Evolutionary conservation across 2,797 vertebrate species (phyloP).

Genomic region (Rhadinocentrus ornatus): DNA sequence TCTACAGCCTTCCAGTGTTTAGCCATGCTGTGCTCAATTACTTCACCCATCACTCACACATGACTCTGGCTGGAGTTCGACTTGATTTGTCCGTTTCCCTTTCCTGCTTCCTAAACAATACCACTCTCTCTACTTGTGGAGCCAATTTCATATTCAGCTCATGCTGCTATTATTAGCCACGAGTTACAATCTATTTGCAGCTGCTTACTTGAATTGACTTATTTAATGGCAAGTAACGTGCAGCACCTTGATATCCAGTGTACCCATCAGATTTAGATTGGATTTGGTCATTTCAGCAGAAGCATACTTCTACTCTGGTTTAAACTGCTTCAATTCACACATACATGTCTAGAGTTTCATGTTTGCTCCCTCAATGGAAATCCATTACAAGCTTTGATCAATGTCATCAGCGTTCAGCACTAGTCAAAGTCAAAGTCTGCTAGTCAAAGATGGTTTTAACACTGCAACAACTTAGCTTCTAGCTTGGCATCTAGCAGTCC

Average conservation of each 20-base stretch:
- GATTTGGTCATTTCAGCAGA: conserved; percentile 38
- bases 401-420: conserved; percentile 43
- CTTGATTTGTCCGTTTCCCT: conserved; percentile 36
- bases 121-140: neutral
- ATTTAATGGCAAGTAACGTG: conserved; percentile 36
- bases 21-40: conserved; percentile 59
- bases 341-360: conserved; percentile 32
- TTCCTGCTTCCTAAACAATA: conserved; percentile 15
- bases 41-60: conserved; percentile 60
- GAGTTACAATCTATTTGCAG: conserved; percentile 14
- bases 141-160: conserved; percentile 10
- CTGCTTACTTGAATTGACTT: conserved; percentile 28
- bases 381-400: conserved; percentile 59
- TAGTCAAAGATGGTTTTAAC: conserved; percentile 18
- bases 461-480: conserved; percentile 37
- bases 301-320: conserved; percentile 16
- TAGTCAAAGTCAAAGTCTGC: too few relatives aligned
- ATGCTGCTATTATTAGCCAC: conserved; percentile 16
- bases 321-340: conserved; percentile 25
- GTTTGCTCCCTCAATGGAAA: conserved; percentile 37
- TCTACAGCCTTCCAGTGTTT: conserved; percentile 30
- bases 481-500: conserved; percentile 7
- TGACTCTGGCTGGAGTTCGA: conserved; percentile 22
- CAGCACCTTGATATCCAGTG: conserved; percentile 20
- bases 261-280: conserved; percentile 32